These are phyloP conservation scores for Agrypnus murinus DNA, from an alignment of 2,888 invertebrate species.

Conservation along the genomic window DNA sequence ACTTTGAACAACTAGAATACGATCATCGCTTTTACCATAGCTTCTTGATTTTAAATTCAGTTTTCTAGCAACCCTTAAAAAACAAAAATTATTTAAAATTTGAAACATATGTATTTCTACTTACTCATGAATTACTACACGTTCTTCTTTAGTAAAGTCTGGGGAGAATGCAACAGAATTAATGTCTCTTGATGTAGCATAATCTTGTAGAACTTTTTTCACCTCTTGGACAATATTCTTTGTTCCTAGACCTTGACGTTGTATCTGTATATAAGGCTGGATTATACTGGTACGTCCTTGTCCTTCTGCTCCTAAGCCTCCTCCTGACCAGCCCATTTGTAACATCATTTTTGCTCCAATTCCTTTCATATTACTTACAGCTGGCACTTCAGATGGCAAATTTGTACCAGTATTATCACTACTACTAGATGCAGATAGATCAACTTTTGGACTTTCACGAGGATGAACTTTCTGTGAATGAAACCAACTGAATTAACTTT, in stretches of 20 bases:
- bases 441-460: constrained; percentile 31
- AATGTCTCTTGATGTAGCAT: constrained; percentile 32
- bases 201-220: constrained; percentile 29
- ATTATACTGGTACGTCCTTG: constrained; percentile 39
- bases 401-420: not conserved
- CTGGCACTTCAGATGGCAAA: not conserved
- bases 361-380: constrained; percentile 15
- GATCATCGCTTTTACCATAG: constrained; percentile 37
- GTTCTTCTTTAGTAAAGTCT: constrained; percentile 43
- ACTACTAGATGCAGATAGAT: constrained; percentile 5
- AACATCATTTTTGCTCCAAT: constrained; percentile 44
- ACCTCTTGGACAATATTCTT: constrained; percentile 37
- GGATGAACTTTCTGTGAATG: constrained; percentile 39
- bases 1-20: constrained; percentile 38
- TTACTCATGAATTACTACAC: constrained; percentile 44
- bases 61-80: constrained; percentile 34
- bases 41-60: constrained; percentile 40
- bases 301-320: constrained; percentile 44
- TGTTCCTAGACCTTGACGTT: constrained; percentile 44
- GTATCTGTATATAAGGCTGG: constrained; percentile 34
- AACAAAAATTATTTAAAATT: not conserved
- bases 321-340: constrained; percentile 47
- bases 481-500: too few species aligned
- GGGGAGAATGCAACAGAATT: constrained; percentile 43
- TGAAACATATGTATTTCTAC: not conserved